These are phyloP conservation scores for Strigamia transsilvanica DNA, from an alignment of 2,888 invertebrate genomes.

Conservation along the genomic window DNA sequence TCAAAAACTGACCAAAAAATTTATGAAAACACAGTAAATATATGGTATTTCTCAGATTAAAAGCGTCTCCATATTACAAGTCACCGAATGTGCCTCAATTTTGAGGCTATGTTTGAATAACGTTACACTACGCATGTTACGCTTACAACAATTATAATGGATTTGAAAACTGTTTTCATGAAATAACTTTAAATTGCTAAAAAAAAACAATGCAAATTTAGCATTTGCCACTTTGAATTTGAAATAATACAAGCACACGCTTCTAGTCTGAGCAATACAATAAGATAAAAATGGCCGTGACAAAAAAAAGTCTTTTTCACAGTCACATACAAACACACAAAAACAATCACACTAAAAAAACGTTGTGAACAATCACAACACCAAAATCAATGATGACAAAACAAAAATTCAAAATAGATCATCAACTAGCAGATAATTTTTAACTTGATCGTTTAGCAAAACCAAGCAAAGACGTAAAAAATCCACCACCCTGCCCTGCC, in stretches of 20 bases:
- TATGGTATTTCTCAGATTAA: not conserved
- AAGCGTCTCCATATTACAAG: too few relatives aligned
- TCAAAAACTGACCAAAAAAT: not conserved
- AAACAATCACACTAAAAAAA: not conserved
- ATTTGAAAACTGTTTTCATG: too few relatives aligned
- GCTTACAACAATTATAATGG: too few relatives aligned
- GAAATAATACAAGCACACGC: too few relatives aligned
- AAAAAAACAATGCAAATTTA: too few relatives aligned
- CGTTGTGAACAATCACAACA: not conserved
- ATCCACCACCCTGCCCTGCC: not conserved
- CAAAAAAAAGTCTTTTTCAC: not conserved
- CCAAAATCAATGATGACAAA: not conserved
- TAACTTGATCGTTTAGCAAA: slow-evolving; percentile 40
- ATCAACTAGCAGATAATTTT: not conserved
- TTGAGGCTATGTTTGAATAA: too few relatives aligned
- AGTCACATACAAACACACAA: slow-evolving; percentile 8
- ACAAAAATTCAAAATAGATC: not conserved
- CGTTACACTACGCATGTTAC: too few relatives aligned
- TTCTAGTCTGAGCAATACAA: not conserved
- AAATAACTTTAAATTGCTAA: too few relatives aligned
- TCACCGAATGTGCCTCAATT: too few relatives aligned
- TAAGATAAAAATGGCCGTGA: not conserved
- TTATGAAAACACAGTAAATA: not conserved
- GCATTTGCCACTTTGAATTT: too few relatives aligned
- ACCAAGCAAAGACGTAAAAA: slow-evolving; percentile 18